Conservation (phyloP, 2,888 invertebrate species). For the Pachymerium ferrugineum region DNA sequence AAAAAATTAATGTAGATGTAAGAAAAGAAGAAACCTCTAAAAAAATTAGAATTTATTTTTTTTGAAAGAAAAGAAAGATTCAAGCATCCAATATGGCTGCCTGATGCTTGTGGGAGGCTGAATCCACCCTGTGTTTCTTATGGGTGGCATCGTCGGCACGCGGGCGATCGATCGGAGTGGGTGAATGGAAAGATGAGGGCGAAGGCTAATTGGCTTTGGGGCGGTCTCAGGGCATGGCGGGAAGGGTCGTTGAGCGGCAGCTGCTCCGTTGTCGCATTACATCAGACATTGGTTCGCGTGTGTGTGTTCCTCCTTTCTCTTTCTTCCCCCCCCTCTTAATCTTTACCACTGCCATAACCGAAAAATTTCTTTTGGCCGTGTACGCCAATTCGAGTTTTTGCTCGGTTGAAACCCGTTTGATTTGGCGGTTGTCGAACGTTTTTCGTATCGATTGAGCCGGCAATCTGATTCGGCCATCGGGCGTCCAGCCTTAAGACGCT, state of each 20-base stretch:
- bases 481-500: slow-evolving; percentile 27
- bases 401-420: too few species aligned
- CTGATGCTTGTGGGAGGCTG: not conserved
- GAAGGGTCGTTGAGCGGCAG: slow-evolving; percentile 22
- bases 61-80: not conserved
- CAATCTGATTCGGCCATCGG: slow-evolving; percentile 26
- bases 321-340: not conserved
- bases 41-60: not conserved
- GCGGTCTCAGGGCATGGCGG: slow-evolving; percentile 24
- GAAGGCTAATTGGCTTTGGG: slow-evolving; percentile 27
- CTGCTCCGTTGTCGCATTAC: slow-evolving; percentile 11
- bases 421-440: too few species aligned
- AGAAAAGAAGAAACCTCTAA: not conserved
- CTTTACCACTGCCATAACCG: not conserved
- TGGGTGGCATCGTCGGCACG: slow-evolving; percentile 27
- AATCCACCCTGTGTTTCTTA: slow-evolving; percentile 10
- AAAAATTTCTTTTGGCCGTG: too few species aligned
- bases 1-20: not conserved
- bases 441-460: slow-evolving; percentile 2
- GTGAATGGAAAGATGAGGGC: slow-evolving; percentile 15
- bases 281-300: too few species aligned
- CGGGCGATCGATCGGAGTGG: slow-evolving; percentile 23
- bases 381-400: too few species aligned
- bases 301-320: too few species aligned
- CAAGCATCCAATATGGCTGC: slow-evolving; percentile 22